Conservation (phyloP, 2,888 invertebrate species). For the Drosophila acutilabella region DNA sequence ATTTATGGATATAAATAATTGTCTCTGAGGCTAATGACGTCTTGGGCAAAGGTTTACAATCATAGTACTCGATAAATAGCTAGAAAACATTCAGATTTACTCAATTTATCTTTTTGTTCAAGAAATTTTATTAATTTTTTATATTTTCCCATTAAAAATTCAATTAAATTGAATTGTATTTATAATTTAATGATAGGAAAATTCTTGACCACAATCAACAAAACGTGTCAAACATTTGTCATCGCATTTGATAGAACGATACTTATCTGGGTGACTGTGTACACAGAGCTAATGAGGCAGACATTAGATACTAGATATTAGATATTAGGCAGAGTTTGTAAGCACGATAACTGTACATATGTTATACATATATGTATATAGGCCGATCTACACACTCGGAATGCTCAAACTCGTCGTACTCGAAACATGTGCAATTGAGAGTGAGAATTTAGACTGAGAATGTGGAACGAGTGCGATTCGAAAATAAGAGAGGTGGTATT, state of each 20-base stretch:
- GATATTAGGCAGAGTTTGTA: conserved; percentile 12
- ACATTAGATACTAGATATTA: conserved; percentile 23
- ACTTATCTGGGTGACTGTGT: neutral
- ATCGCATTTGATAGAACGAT: conserved; percentile 14
- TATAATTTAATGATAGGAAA: neutral
- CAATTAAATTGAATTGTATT: too few species aligned
- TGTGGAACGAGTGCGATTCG: conserved; percentile 19
- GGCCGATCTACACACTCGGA: conserved; percentile 8
- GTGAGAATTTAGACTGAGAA: conserved; percentile 9
- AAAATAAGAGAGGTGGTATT: conserved; percentile 30
- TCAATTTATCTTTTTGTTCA: neutral
- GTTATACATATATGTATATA: conserved; percentile 5
- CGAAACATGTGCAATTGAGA: conserved; percentile 60
- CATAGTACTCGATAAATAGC: too few species aligned
- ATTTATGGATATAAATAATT: neutral
- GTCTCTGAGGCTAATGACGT: neutral
- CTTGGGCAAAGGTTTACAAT: neutral
- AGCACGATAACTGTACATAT: conserved; percentile 29
- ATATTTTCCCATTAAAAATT: too few species aligned
- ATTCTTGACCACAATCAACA: conserved; percentile 20
- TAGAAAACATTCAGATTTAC: too few species aligned
- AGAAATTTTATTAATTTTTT: neutral
- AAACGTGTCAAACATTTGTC: conserved; percentile 28
- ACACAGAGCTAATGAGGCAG: conserved; percentile 32
- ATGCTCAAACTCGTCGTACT: neutral